These are phyloP conservation scores for Eubasilissa regina DNA, from an alignment of 1,140 invertebrate species.

Conservation along the genomic window DNA sequence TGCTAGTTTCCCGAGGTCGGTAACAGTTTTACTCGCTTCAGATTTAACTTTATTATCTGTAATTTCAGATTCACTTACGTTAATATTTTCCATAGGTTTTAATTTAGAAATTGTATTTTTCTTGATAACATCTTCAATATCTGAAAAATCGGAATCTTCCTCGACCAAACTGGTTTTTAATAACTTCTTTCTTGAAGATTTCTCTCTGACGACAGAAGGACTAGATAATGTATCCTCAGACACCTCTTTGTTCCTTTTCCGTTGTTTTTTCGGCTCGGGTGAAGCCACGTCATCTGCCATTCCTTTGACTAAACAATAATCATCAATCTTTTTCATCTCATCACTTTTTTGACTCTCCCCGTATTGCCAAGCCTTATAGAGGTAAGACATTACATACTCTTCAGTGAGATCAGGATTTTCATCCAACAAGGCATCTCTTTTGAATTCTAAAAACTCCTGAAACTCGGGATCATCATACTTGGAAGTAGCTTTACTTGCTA, in stretches of 20 bases:
- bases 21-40: neutral
- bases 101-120: slow-evolving; percentile 53
- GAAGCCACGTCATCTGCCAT: slow-evolving; percentile 50
- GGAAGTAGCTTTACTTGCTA: slow-evolving; percentile 6
- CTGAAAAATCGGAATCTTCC: slow-evolving; percentile 57
- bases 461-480: slow-evolving; percentile 68
- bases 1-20: neutral
- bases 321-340: slow-evolving; percentile 61
- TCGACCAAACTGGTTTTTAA: slow-evolving; percentile 52
- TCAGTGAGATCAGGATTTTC: slow-evolving; percentile 71
- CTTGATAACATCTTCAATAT: slow-evolving; percentile 53
- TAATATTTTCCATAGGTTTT: neutral
- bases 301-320: slow-evolving; percentile 52
- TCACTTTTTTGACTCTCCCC: slow-evolving; percentile 64
- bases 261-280: slow-evolving; percentile 43
- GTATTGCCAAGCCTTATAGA: slow-evolving; percentile 72
- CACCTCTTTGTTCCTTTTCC: slow-evolving; percentile 33
- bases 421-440: slow-evolving; percentile 70
- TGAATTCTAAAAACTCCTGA: slow-evolving; percentile 71
- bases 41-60: neutral
- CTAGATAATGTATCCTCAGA: slow-evolving; percentile 26
- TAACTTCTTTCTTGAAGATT: slow-evolving; percentile 47
- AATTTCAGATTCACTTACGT: too few relatives aligned
- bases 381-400: slow-evolving; percentile 70
- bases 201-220: slow-evolving; percentile 44